Conservation (phyloP, 2,797 vertebrate genomes). For the Myioborus melanocephalus region DNA sequence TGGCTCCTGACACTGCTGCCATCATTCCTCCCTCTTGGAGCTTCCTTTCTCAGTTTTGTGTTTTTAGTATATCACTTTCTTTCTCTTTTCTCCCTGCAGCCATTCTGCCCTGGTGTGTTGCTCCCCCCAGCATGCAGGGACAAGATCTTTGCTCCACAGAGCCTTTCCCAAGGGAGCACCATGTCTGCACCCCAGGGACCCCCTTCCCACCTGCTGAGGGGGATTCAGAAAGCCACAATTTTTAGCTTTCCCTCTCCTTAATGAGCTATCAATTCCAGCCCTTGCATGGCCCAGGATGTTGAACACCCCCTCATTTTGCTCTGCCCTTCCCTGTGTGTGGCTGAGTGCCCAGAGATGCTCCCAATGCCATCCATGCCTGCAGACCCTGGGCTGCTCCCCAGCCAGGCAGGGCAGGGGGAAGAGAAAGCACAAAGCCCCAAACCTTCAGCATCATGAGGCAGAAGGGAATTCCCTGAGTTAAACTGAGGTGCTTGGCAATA, state of each 20-base stretch:
- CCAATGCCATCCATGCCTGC: rapidly evolving
- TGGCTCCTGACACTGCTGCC: neutral
- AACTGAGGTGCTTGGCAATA: neutral
- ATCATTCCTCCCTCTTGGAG: neutral
- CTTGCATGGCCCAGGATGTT: neutral
- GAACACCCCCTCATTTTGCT: neutral
- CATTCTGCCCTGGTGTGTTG: rapidly evolving
- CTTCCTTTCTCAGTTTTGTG: neutral
- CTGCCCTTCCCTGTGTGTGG: neutral
- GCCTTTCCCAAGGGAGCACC: neutral
- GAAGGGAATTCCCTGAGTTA: neutral
- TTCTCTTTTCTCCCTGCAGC: neutral
- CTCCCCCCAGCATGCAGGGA: rapidly evolving
- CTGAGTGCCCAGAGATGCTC: neutral
- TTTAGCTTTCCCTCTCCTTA: neutral
- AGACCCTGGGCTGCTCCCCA: rapidly evolving
- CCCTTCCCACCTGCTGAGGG: neutral
- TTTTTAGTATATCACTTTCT: neutral
- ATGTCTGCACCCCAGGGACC: rapidly evolving
- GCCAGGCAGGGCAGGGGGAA: neutral
- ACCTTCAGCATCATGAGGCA: rapidly evolving
- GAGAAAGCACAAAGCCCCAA: neutral
- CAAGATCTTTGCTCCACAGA: neutral
- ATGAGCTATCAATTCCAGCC: neutral
- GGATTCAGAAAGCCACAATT: neutral